Evolutionary conservation across 2,888 invertebrate genomes (phyloP).

Genomic region (Geotrupes spiniger): DNA sequence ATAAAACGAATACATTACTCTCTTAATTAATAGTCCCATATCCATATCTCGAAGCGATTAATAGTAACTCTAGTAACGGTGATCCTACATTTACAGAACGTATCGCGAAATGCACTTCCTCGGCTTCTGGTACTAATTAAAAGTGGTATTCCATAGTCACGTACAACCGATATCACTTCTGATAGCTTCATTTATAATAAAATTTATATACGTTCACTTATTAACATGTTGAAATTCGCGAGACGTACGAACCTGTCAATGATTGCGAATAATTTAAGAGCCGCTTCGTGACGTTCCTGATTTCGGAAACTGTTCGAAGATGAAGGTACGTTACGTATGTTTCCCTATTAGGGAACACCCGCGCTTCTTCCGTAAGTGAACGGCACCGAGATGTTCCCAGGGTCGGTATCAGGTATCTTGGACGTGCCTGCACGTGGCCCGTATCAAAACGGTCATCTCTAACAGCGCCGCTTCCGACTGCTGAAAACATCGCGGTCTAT

Average conservation of each 20-base stretch:
- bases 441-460: slow-evolving; percentile 43
- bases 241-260: slow-evolving; percentile 3
- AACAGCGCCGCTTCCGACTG: slow-evolving; percentile 19
- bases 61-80: slow-evolving; percentile 22
- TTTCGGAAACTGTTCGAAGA: background rate
- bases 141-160: slow-evolving; percentile 25
- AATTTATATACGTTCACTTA: slow-evolving; percentile 10
- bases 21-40: too few relatives aligned
- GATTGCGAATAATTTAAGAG: slow-evolving; percentile 3
- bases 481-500: slow-evolving; percentile 6
- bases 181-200: slow-evolving; percentile 26
- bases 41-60: too few relatives aligned
- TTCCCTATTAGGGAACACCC: slow-evolving; percentile 7
- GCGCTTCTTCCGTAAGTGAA: slow-evolving; percentile 27
- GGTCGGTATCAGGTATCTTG: slow-evolving; percentile 31
- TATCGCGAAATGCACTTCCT: slow-evolving; percentile 16
- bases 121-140: slow-evolving; percentile 26
- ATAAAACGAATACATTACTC: too few relatives aligned
- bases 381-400: slow-evolving; percentile 32
- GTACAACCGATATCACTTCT: slow-evolving; percentile 23
- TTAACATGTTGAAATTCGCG: slow-evolving; percentile 4
- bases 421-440: slow-evolving; percentile 49
- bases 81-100: slow-evolving; percentile 17
- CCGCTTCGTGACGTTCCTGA: background rate
- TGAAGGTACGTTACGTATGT: slow-evolving; percentile 4